Evolutionary conservation across 53 echinoderm and acorn worm genomes (phyloP).

Genomic region (Actinopyga echinites): DNA sequence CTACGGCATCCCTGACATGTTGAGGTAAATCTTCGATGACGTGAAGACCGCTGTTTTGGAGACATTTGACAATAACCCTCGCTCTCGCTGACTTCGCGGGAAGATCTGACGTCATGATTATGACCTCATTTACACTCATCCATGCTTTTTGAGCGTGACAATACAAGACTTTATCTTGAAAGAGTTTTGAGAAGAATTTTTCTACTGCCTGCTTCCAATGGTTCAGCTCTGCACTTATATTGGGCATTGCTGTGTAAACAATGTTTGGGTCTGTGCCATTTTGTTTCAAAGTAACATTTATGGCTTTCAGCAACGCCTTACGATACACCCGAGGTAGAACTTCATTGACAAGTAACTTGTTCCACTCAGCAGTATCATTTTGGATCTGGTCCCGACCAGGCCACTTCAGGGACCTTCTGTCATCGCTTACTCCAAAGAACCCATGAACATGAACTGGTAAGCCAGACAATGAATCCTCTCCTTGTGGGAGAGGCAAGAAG

Average conservation of each 20-base stretch:
- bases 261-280: not conserved
- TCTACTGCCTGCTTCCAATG: constrained; percentile 23
- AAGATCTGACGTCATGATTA: not conserved
- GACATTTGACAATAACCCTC: not conserved
- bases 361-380: constrained; percentile 45
- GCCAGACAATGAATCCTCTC: constrained; percentile 47
- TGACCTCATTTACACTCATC: not conserved
- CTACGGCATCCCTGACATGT: not conserved
- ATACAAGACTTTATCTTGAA: not conserved
- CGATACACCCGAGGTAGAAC: constrained; percentile 56
- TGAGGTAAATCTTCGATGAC: not conserved
- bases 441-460: constrained; percentile 62
- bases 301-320: constrained; percentile 14
- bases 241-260: constrained; percentile 19
- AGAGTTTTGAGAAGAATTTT: not conserved
- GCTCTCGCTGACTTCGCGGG: not conserved
- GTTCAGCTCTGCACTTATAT: not conserved
- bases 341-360: constrained; percentile 36
- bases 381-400: constrained; percentile 57
- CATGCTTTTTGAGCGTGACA: not conserved
- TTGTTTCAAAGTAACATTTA: not conserved
- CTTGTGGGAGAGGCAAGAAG: constrained; percentile 53
- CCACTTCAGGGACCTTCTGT: constrained; percentile 55
- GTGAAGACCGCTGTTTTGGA: not conserved
- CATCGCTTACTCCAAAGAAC: constrained; percentile 54